Evolutionary conservation across 2,888 invertebrate species (phyloP).

Genomic region (Pyrocoelia pectoralis): DNA sequence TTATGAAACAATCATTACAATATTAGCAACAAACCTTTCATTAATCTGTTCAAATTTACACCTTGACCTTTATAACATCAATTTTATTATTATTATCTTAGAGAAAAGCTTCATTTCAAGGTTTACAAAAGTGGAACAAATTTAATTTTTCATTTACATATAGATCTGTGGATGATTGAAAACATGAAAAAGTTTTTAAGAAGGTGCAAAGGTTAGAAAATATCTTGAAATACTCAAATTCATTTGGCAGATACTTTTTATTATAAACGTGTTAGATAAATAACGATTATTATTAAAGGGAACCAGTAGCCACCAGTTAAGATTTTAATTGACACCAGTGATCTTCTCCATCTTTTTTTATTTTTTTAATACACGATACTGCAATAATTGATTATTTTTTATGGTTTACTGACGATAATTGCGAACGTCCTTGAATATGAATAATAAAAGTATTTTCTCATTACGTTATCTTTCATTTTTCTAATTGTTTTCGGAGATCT

Average conservation of each 20-base stretch:
- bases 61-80: conserved; percentile 1
- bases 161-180: background rate
- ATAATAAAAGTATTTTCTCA: no score
- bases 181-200: background rate
- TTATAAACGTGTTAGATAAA: background rate
- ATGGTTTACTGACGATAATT: background rate
- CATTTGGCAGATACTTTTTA: background rate
- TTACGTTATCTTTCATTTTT: no score
- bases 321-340: background rate
- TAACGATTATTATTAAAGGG: background rate
- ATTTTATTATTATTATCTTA: background rate
- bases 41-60: background rate
- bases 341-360: background rate
- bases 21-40: background rate
- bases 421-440: background rate
- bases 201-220: background rate
- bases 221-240: no score
- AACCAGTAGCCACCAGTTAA: background rate
- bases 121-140: background rate
- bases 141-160: no score
- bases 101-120: background rate
- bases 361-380: background rate
- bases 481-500: no score
- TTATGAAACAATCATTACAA: background rate
- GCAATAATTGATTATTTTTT: background rate